Percentiles rank a stretch among this genome's conserved stretches.
Evolutionary conservation across 2,888 invertebrate species (phyloP).

Genomic region (Caenorhabditis sp.): DNA sequence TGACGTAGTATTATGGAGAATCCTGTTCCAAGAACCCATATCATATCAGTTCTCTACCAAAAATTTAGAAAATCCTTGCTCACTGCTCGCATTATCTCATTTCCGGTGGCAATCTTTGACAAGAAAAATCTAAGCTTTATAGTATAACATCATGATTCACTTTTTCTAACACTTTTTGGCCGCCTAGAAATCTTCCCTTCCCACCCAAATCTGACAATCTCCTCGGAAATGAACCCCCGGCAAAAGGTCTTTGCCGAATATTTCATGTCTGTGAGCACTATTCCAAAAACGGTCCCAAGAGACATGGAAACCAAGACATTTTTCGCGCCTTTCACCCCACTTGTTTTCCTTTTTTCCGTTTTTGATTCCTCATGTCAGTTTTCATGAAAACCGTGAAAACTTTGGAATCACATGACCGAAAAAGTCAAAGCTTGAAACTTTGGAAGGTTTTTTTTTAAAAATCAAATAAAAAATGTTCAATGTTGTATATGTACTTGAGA

Average conservation of each 20-base stretch:
- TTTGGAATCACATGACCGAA: too few species aligned
- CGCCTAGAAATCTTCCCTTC: too few species aligned
- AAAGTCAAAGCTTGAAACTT: too few species aligned
- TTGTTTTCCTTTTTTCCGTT: slow-evolving; percentile 15
- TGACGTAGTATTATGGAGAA: not conserved
- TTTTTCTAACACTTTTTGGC: too few species aligned
- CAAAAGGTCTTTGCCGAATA: slow-evolving; percentile 35
- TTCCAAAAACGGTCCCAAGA: slow-evolving; percentile 42
- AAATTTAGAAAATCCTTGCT: too few species aligned
- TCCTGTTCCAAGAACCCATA: slow-evolving; percentile 14
- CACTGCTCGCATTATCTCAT: slow-evolving; percentile 37
- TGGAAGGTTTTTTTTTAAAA: too few species aligned
- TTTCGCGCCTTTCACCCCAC: slow-evolving; percentile 36
- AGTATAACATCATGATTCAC: too few species aligned
- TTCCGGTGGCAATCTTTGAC: slow-evolving; percentile 45
- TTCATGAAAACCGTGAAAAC: not conserved
- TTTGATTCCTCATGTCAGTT: too few species aligned
- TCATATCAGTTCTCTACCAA: too few species aligned
- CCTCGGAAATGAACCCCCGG: not conserved
- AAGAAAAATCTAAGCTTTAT: too few species aligned
- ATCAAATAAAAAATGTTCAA: too few species aligned
- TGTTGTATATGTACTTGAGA: not conserved
- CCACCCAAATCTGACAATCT: not conserved
- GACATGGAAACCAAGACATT: slow-evolving; percentile 19
- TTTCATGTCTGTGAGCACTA: slow-evolving; percentile 48